A percentile compares a stretch with the other conserved stretches of the same genome.
Conservation (phyloP, 2,888 invertebrate genomes). For the Andrena marginata region DNA sequence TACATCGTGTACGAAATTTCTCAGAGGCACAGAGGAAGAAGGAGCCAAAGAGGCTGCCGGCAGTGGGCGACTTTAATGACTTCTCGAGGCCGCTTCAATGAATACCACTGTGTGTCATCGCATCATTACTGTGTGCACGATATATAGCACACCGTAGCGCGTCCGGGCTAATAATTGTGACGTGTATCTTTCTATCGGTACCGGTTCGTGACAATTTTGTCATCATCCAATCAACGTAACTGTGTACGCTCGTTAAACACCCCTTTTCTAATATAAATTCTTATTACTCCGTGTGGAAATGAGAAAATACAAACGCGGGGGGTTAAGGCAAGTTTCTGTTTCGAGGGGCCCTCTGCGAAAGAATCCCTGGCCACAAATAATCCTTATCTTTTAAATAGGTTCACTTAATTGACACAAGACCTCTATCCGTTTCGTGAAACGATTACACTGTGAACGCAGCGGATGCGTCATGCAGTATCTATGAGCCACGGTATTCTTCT, state of each 20-base stretch:
- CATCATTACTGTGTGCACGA: slow-evolving; percentile 58
- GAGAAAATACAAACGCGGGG: background rate
- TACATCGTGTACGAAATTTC: slow-evolving; percentile 41
- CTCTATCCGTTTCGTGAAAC: slow-evolving; percentile 54
- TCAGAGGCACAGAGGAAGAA: slow-evolving; percentile 52
- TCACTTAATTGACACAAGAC: slow-evolving; percentile 49
- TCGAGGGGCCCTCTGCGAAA: background rate
- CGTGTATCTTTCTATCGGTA: slow-evolving; percentile 36
- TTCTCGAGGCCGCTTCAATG: slow-evolving; percentile 81
- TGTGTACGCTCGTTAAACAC: background rate
- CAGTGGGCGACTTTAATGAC: slow-evolving; percentile 79
- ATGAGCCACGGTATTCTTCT: slow-evolving; percentile 60
- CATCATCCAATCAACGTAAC: background rate
- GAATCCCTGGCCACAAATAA: slow-evolving; percentile 18
- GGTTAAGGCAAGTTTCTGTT: slow-evolving; percentile 4
- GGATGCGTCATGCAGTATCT: slow-evolving; percentile 56
- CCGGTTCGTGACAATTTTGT: slow-evolving; percentile 24
- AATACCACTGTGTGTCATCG: slow-evolving; percentile 77
- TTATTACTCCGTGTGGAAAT: background rate
- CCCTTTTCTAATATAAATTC: background rate
- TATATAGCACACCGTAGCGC: slow-evolving; percentile 30
- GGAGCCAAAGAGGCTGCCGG: slow-evolving; percentile 46
- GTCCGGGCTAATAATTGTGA: slow-evolving; percentile 51
- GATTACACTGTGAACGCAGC: slow-evolving; percentile 33
- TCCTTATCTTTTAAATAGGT: slow-evolving; percentile 32